Evolutionary conservation across 2,888 invertebrate species (phyloP).

Genomic region (Drosophila siamana): DNA sequence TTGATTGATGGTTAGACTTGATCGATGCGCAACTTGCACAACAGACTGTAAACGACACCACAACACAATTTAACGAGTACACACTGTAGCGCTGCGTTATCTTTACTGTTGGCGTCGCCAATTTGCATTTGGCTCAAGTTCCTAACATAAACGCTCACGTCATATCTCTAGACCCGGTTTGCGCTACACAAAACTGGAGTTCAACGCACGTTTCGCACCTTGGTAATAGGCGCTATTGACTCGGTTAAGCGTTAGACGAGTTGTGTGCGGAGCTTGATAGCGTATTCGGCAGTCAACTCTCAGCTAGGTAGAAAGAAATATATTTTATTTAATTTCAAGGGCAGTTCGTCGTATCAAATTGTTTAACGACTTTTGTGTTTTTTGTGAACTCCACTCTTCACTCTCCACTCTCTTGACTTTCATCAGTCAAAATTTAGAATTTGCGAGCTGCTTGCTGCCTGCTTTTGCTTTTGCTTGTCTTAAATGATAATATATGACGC

Average conservation of each 20-base stretch:
- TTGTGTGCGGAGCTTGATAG: not conserved
- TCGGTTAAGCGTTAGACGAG: not conserved
- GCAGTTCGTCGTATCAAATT: constrained; percentile 73
- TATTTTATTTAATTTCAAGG: constrained; percentile 60
- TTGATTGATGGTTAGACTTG: constrained; percentile 44
- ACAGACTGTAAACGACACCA: constrained; percentile 14
- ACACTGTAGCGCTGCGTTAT: constrained; percentile 23
- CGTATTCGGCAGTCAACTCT: constrained; percentile 23
- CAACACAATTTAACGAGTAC: not conserved
- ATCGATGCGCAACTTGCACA: constrained; percentile 11
- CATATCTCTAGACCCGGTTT: constrained; percentile 48
- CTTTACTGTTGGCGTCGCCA: constrained; percentile 39
- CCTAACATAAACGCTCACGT: constrained; percentile 36
- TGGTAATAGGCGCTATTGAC: not conserved
- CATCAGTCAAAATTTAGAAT: constrained; percentile 7
- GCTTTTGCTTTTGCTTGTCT: too few relatives aligned
- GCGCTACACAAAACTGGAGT: constrained; percentile 18
- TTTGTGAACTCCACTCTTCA: not conserved
- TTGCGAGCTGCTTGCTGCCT: constrained; percentile 6
- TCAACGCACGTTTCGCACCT: constrained; percentile 36
- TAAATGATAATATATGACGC: constrained; percentile 48
- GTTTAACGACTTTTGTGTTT: constrained; percentile 67
- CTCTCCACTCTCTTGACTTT: constrained; percentile 5
- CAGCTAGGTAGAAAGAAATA: not conserved
- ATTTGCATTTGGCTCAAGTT: constrained; percentile 68